A percentile compares a stretch with the other conserved stretches of the same genome.
Evolutionary conservation across 2,797 vertebrate species (phyloP).

Genomic region (Artibeus jamaicensis): DNA sequence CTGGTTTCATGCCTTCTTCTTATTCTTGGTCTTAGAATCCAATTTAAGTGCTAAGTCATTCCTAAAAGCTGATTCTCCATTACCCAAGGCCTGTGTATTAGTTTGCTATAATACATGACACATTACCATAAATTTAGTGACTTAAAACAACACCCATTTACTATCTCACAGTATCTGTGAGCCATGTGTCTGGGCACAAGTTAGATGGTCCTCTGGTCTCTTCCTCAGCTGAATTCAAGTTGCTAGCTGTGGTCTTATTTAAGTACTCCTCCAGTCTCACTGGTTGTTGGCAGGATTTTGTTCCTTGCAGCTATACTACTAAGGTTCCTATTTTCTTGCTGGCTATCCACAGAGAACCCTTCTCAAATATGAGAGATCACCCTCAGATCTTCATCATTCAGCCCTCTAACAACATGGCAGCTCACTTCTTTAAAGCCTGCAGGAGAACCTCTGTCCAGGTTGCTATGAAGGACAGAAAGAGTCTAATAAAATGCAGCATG

Average conservation of each 20-base stretch:
- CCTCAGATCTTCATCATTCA: too few species aligned
- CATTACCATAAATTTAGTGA: not conserved
- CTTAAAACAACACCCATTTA: not conserved
- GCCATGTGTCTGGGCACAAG: not conserved
- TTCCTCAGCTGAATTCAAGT: too few species aligned
- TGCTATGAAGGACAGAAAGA: fast-evolving
- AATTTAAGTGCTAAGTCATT: not conserved
- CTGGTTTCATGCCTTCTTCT: not conserved
- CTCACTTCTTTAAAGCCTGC: not conserved
- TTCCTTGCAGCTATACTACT: not conserved
- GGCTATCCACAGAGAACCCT: not conserved
- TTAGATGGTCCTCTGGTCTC: not conserved
- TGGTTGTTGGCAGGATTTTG: not conserved
- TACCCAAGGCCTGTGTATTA: not conserved
- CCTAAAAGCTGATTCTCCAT: too few species aligned
- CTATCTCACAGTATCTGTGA: not conserved
- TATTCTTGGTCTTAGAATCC: not conserved
- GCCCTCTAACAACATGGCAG: too few species aligned
- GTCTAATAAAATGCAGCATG: too few species aligned
- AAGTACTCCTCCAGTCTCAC: not conserved
- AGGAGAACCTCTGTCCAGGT: not conserved
- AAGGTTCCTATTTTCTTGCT: not conserved
- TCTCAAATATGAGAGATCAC: not conserved
- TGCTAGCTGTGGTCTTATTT: not conserved
- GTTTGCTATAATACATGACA: not conserved